Evolutionary conservation across 2,888 invertebrate genomes (phyloP).

Genomic region (Ethmia dodecea): DNA sequence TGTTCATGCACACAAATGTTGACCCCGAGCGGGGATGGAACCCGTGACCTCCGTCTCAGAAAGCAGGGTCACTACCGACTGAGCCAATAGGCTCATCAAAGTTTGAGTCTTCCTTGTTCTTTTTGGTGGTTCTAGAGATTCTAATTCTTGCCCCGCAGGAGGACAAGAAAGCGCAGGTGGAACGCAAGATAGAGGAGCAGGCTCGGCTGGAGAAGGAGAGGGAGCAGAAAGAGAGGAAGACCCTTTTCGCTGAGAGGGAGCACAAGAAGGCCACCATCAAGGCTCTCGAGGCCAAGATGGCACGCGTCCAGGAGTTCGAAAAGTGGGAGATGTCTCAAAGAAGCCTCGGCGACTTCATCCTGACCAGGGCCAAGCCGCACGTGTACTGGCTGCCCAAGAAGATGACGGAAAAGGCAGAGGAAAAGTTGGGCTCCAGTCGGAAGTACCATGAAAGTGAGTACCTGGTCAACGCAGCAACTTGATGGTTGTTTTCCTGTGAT

Average conservation of each 20-base stretch:
- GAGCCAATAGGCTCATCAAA: too few relatives aligned
- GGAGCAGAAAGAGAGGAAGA: conserved; percentile 88
- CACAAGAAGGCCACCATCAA: conserved; percentile 93
- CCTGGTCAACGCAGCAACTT: too few relatives aligned
- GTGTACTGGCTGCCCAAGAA: conserved; percentile 93
- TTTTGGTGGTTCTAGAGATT: too few relatives aligned
- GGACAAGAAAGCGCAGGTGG: conserved; percentile 84
- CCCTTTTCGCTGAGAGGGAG: conserved; percentile 90
- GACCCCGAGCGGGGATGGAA: too few relatives aligned
- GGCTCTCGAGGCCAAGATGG: conserved; percentile 93
- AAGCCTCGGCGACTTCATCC: conserved; percentile 88
- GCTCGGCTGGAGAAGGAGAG: conserved; percentile 90
- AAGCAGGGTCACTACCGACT: too few relatives aligned
- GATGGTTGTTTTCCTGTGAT: neutral
- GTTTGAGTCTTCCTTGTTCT: too few relatives aligned
- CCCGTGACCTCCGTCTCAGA: too few relatives aligned
- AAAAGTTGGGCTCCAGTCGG: conserved; percentile 81
- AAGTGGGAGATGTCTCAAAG: conserved; percentile 88
- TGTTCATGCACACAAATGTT: too few relatives aligned
- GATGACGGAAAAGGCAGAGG: conserved; percentile 82
- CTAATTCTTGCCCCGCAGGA: too few relatives aligned
- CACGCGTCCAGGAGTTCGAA: conserved; percentile 91
- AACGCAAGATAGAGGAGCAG: conserved; percentile 95
- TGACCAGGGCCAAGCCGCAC: conserved; percentile 90
- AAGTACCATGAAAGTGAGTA: conserved; percentile 80